Percentiles rank a stretch among this genome's conserved stretches.
phyloP scores from a whole-genome alignment of 2,797 vertebrate genomes.

The Xenopus petersii region DNA sequence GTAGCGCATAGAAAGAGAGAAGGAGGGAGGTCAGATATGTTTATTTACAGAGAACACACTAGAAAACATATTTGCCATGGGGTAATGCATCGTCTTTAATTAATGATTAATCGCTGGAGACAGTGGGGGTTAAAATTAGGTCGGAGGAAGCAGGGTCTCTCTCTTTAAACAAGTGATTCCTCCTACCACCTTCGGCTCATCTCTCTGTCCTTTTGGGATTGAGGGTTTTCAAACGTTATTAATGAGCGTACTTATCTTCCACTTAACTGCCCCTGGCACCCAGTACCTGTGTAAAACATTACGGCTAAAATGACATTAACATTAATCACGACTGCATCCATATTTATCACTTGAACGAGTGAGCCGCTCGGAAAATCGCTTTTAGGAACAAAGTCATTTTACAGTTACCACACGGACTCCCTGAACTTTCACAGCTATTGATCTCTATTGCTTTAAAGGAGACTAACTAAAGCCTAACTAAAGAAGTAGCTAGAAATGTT shows the following conservation, averaged over 20 bases:
- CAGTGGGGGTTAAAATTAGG: background rate
- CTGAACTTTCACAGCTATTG: background rate
- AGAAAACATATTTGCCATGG: too few species aligned
- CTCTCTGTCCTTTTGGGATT: constrained; percentile 32
- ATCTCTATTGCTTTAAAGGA: background rate
- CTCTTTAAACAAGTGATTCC: constrained; percentile 10
- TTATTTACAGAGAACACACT: too few species aligned
- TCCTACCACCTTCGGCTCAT: constrained; percentile 12
- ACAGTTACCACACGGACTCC: constrained; percentile 1
- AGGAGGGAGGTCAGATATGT: too few species aligned
- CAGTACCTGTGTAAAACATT: constrained; percentile 46
- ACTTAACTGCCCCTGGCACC: constrained; percentile 36
- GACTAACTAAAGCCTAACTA: background rate
- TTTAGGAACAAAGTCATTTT: constrained; percentile 36
- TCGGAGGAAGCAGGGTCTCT: background rate
- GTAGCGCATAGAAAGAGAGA: too few species aligned
- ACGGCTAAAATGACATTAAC: constrained; percentile 40
- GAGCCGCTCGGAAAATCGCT: constrained; percentile 13
- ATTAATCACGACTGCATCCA: constrained; percentile 45
- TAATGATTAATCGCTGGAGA: background rate
- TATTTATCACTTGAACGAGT: constrained; percentile 43
- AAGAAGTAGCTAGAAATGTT: background rate
- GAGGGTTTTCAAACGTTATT: constrained; percentile 44
- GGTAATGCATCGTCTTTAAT: background rate
- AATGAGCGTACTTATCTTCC: constrained; percentile 41